phyloP scores from a whole-genome alignment of 2,888 invertebrate genomes.

The Cerastoderma edule region DNA sequence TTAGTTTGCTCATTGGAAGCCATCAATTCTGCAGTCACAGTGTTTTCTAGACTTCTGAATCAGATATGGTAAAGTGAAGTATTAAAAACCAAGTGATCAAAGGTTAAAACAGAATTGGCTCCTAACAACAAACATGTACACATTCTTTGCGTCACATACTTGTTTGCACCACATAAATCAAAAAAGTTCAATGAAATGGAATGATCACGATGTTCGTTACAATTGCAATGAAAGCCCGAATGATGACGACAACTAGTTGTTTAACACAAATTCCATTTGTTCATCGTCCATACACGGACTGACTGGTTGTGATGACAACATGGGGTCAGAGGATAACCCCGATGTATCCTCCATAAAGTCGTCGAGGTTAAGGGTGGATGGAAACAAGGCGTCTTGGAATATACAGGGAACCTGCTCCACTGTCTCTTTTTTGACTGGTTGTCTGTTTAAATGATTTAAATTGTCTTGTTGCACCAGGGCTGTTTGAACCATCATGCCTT shows the following conservation, averaged over 20 bases:
- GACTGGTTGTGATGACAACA: conserved; percentile 76
- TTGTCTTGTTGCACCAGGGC: conserved; percentile 53
- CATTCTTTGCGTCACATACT: too few relatives aligned
- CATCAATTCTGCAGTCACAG: too few relatives aligned
- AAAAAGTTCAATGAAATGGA: too few relatives aligned
- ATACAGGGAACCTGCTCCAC: conserved; percentile 19
- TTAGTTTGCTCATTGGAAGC: too few relatives aligned
- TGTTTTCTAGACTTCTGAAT: too few relatives aligned
- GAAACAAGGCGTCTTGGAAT: conserved; percentile 1
- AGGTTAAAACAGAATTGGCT: too few relatives aligned
- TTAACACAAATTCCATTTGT: conserved; percentile 46
- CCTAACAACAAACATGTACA: too few relatives aligned
- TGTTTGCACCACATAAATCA: too few relatives aligned
- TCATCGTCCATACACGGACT: conserved; percentile 70
- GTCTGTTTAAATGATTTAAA: conserved; percentile 10
- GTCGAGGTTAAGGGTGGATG: conserved; percentile 54
- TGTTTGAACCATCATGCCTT: conserved; percentile 59
- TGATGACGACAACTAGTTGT: conserved; percentile 6
- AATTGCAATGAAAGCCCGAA: neutral
- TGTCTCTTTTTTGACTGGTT: conserved; percentile 39
- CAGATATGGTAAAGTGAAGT: too few relatives aligned
- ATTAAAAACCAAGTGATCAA: too few relatives aligned
- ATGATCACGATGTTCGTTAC: too few relatives aligned
- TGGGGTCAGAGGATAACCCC: conserved; percentile 75
- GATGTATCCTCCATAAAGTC: conserved; percentile 75